Evolutionary conservation across 2,797 vertebrate genomes (phyloP), one percentile per base, ranked within the genome.

Genomic region (Enoplosus armatus): DNA sequence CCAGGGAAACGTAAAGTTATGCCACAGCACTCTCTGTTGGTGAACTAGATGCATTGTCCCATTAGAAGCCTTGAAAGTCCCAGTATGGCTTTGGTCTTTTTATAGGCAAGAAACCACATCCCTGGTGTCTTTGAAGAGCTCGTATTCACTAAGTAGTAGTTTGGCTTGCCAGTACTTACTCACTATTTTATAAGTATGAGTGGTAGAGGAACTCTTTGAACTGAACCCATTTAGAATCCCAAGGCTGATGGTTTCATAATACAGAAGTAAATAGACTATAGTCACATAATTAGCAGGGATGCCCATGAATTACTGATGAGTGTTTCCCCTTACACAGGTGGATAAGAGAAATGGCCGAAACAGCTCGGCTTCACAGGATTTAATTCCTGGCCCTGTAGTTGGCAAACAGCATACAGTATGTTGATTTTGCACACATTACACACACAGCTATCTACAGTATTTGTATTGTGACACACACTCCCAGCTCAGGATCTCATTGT

Each of bases 111-210:
- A 84, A 91, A 91, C 94, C 94, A 93, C 93, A 94, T 93, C 91
- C 92, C 87, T 84, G 71, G 72, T 82, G 81, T 89, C 92, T 94
- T 94, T 93, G 92, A 94, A 93, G 90, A 81, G 77, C 86, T 90
- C 86, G 80, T 90, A 90, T 90, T 94, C 92, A 80, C 90, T 93
- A 94, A 94, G 91, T 93, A 91, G 92, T 93, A 94, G 93, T 93
- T 94, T 79, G 88, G 76, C 74, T 75, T 90, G 84, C 90, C 92
- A 90, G 89, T 86, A 87, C 88, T 93, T 90, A 93, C 89, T 93
- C 90, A 93, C 88, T 87, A 87, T 92, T 92, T 93, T 93, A 90
- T 91, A 90, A 89, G 85, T 89, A 88, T 78, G 85, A 91, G 92
- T 90, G 79, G 90, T 87, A 50, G 85, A 91, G 74, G 53, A 91